These are phyloP conservation scores for Drosophila orena DNA, from an alignment of 1,140 invertebrate genomes.

Conservation along the genomic window DNA sequence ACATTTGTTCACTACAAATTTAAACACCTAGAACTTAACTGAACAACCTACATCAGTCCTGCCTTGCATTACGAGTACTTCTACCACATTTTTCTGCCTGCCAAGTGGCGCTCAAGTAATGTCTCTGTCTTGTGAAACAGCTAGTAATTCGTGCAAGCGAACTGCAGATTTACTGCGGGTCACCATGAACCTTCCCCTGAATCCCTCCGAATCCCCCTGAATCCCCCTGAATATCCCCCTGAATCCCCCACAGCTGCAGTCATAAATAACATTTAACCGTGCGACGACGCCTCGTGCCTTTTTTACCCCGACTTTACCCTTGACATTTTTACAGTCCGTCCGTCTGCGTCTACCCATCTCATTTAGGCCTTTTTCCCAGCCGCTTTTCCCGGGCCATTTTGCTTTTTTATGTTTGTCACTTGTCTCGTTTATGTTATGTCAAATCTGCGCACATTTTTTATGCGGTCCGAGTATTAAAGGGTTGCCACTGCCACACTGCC, in stretches of 20 bases:
- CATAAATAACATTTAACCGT: conserved; percentile 79
- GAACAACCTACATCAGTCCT: conserved; percentile 10
- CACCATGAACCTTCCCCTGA: conserved; percentile 4
- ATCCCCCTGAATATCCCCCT: background rate
- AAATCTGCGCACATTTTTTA: conserved; percentile 77
- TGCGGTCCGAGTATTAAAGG: conserved; percentile 45
- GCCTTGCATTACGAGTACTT: conserved; percentile 9
- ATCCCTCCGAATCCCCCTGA: background rate
- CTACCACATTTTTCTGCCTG: background rate
- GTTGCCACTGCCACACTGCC: conserved; percentile 8
- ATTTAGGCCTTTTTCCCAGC: conserved; percentile 53
- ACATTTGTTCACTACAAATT: too few relatives aligned
- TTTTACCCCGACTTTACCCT: conserved; percentile 55
- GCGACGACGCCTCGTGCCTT: conserved; percentile 18
- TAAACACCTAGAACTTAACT: background rate
- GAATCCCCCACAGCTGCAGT: conserved; percentile 45
- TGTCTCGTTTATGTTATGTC: conserved; percentile 77
- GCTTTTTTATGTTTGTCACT: conserved; percentile 74
- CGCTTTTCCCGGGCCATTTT: conserved; percentile 34
- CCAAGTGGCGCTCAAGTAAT: conserved; percentile 48
- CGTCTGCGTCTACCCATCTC: conserved; percentile 59
- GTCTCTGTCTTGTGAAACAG: conserved; percentile 49
- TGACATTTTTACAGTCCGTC: conserved; percentile 72
- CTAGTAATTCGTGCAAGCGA: conserved; percentile 40
- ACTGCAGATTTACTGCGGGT: conserved; percentile 61